Conservation (phyloP, 2,888 invertebrate genomes). For the Athetis lepigone region DNA sequence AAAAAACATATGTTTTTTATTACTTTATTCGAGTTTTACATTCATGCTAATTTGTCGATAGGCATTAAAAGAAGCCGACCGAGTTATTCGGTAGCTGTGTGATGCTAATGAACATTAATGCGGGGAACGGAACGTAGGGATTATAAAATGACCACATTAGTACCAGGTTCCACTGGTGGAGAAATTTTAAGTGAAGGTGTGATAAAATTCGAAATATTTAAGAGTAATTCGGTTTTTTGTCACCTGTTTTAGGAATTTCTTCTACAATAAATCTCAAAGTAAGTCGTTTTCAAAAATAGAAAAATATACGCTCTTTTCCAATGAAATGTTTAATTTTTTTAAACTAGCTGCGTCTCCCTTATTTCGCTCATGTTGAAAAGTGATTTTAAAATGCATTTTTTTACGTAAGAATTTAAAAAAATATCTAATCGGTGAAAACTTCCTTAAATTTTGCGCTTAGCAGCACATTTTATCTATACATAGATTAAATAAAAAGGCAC, state of each 20-base stretch:
- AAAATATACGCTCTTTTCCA: too few relatives aligned
- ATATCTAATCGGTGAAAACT: too few relatives aligned
- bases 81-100: constrained; percentile 89
- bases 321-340: too few relatives aligned
- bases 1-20: constrained; percentile 86
- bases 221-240: constrained; percentile 19
- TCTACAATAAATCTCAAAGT: too few relatives aligned
- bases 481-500: neutral
- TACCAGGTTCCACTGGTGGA: constrained; percentile 47
- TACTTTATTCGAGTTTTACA: constrained; percentile 88
- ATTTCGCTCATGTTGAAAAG: too few relatives aligned
- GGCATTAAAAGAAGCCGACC: constrained; percentile 86
- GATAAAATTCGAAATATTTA: constrained; percentile 42
- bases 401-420: too few relatives aligned
- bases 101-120: constrained; percentile 88
- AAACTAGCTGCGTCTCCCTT: too few relatives aligned
- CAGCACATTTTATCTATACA: too few relatives aligned
- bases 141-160: constrained; percentile 81
- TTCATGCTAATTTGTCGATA: constrained; percentile 89
- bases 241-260: constrained; percentile 25
- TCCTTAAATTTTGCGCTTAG: too few relatives aligned
- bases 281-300: too few relatives aligned
- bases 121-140: constrained; percentile 77
- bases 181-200: constrained; percentile 53
- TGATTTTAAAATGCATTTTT: too few relatives aligned